Conservation (phyloP, 2,113 vertebrate species). For the Chaetodon trifascialis region DNA sequence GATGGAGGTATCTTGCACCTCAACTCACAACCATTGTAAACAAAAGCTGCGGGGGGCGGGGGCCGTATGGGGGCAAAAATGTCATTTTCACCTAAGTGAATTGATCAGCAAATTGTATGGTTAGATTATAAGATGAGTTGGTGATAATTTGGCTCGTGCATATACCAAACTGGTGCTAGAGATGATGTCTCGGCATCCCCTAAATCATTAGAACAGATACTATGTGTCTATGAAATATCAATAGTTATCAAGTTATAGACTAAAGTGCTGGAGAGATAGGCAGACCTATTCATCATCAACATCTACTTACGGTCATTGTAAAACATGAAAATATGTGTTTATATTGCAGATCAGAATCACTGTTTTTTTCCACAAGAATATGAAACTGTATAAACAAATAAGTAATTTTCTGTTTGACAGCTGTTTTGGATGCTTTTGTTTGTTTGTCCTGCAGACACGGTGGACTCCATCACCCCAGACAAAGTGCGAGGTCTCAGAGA, state of each 20-base stretch:
- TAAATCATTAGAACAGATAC: no score
- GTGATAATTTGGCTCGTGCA: no score
- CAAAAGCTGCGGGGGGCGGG: no score
- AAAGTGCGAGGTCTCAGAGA: constrained; percentile 95
- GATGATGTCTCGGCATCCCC: no score
- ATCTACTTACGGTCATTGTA: background rate
- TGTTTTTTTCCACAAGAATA: background rate
- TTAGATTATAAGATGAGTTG: background rate
- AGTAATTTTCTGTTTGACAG: background rate
- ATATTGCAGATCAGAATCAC: background rate
- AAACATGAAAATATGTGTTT: background rate
- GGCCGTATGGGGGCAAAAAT: no score
- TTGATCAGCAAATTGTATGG: background rate
- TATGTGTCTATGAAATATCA: background rate
- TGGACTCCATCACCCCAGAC: constrained; percentile 97
- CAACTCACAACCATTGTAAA: background rate
- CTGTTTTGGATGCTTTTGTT: constrained; percentile 1
- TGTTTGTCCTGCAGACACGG: constrained; percentile 87
- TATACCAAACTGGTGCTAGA: no score
- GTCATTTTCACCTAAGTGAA: no score
- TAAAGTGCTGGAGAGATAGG: no score
- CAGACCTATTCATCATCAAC: background rate
- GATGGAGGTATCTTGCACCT: constrained; percentile 89
- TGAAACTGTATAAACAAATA: background rate
- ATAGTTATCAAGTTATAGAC: background rate